Evolutionary conservation across 2,113 vertebrate genomes (phyloP).

Genomic region (Oceanites oceanicus): DNA sequence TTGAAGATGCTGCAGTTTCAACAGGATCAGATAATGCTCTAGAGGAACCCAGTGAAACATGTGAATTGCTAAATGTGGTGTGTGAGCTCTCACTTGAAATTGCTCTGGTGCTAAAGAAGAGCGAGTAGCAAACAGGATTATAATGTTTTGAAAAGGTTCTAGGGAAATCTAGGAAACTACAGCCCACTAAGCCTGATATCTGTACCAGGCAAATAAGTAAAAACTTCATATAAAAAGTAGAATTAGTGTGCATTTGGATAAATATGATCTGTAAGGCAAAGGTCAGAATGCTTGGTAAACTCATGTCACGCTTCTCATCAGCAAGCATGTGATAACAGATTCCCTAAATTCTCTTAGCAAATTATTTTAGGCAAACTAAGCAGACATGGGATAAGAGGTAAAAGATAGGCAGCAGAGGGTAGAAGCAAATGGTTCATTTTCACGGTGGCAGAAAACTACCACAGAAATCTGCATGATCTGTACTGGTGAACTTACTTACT

Average conservation of each 20-base stretch:
- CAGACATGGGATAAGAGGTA: not conserved
- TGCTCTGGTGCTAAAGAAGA: not conserved
- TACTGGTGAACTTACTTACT: not conserved
- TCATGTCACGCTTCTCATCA: not conserved
- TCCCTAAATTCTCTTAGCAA: not conserved
- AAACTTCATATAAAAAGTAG: not conserved
- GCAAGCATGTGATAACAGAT: not conserved
- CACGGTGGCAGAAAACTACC: not conserved
- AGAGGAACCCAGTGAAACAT: not conserved
- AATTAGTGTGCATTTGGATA: not conserved
- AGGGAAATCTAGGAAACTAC: not conserved
- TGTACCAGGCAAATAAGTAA: not conserved
- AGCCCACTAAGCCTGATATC: not conserved
- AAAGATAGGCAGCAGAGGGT: not conserved
- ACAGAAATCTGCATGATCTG: not conserved
- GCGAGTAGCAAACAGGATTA: not conserved
- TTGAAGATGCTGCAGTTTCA: not conserved
- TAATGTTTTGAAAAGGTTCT: not conserved
- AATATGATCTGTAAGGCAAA: not conserved
- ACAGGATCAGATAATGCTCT: not conserved
- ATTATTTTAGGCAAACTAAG: not conserved
- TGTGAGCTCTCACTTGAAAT: not conserved
- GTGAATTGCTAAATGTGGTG: not conserved
- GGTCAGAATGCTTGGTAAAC: not conserved
- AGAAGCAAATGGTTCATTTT: not conserved